Evolutionary conservation across 1,140 invertebrate species (phyloP).

Genomic region (Drosophila burlai): DNA sequence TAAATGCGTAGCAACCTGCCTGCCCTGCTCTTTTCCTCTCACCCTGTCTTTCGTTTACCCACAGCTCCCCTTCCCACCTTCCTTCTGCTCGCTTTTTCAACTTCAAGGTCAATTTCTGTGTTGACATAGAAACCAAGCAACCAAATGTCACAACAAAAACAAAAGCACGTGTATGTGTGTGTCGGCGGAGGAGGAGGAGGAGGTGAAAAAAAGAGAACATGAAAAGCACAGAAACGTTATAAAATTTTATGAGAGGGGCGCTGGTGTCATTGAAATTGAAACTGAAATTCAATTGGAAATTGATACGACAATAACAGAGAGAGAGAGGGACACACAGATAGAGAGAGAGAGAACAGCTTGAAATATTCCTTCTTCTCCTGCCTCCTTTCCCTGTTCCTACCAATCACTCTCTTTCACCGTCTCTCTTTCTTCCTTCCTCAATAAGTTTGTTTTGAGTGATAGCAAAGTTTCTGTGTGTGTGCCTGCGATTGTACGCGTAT

Average conservation of each 20-base stretch:
- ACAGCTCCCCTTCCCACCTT: slow-evolving; percentile 1
- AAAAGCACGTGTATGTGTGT: slow-evolving; percentile 47
- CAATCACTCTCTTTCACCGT: slow-evolving; percentile 15
- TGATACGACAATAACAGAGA: slow-evolving; percentile 48
- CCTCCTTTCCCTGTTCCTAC: neutral
- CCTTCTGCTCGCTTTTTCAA: slow-evolving; percentile 19
- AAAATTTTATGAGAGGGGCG: slow-evolving; percentile 30
- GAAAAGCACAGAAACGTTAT: slow-evolving; percentile 38
- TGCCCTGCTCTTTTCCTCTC: neutral
- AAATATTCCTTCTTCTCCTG: slow-evolving; percentile 2
- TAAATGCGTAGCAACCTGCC: slow-evolving; percentile 19
- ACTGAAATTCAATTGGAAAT: slow-evolving; percentile 70
- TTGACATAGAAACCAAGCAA: slow-evolving; percentile 78
- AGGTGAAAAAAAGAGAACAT: slow-evolving; percentile 3
- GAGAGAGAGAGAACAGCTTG: slow-evolving; percentile 12
- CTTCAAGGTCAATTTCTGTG: slow-evolving; percentile 74
- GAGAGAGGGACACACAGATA: slow-evolving; percentile 6
- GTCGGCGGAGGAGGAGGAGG: neutral
- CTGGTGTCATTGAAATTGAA: slow-evolving; percentile 53
- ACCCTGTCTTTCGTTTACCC: neutral
- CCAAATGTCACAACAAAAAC: slow-evolving; percentile 44
- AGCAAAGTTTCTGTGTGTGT: slow-evolving; percentile 33
- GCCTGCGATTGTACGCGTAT: slow-evolving; percentile 25
- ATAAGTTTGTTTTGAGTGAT: slow-evolving; percentile 78
- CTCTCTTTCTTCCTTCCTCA: slow-evolving; percentile 47